Evolutionary conservation across 2,888 invertebrate genomes (phyloP), one percentile per base, ranked within the genome.

Genomic region (Phasia obesa): DNA sequence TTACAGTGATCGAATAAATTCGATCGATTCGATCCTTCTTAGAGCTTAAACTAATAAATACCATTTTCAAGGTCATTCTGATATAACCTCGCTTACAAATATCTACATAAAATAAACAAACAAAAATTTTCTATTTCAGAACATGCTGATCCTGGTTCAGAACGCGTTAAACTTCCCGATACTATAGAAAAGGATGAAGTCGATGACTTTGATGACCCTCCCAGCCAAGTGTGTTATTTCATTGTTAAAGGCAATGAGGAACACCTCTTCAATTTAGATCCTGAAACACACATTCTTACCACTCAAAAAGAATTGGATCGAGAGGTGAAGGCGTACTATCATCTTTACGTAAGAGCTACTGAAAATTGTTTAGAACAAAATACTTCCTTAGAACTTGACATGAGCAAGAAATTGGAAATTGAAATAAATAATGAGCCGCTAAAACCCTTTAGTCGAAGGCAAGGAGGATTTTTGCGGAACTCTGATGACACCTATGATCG

Each of bases 161-260:
- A 96, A 89, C 93, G 92, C 4, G 91, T 94, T 2, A 93, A 93
- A 86, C 91, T 98, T 13, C 96, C 97, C 0, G 95, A 95, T 85
- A 97, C 97, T 0, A 93, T 97, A 53, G 97, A 97, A 88, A 93
- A 96, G 84, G 97, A 97, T 88, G 97, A 95, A 87, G 94, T 96
- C 19, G 97, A 96, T 87, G 95, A 97, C 87, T 93, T 95, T 2
- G 96, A 96, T 85, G 96, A 96, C 86, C 95, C 96, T 0, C 93
- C 95, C 60, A 93, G 95, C 62, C 95, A 96, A 81, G 96, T 98
- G n/a, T 99, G 98, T 88, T 98, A 97, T 90, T 98, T 95, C 88
- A 96, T 98, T 64, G 94, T 97, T n/a, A 94, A 94, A 6, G 97
- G 97, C 15, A 96, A 97, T 88, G 94, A 95, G 21, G 93, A 94